Percentiles rank a stretch among this genome's conserved stretches.
Evolutionary conservation across 2,888 invertebrate species (phyloP).

Genomic region (Camponotus fellah): DNA sequence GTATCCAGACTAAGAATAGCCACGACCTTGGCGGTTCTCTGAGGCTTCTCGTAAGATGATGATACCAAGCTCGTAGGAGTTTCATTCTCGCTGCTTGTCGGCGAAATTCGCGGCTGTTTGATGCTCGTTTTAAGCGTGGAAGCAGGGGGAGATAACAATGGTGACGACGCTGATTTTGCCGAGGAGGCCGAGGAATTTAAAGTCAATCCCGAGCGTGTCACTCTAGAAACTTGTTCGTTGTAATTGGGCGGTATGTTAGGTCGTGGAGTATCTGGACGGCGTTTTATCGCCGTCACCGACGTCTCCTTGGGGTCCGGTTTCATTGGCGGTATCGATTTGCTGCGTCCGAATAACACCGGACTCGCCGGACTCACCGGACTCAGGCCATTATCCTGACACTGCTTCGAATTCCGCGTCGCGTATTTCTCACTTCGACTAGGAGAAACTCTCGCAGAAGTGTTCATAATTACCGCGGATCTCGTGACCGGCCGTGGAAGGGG

Average conservation of each 20-base stretch:
- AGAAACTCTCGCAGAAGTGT: slow-evolving; percentile 44
- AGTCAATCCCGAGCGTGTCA: slow-evolving; percentile 66
- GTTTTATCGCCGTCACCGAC: slow-evolving; percentile 55
- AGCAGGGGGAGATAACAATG: neutral
- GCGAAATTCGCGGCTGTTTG: slow-evolving; percentile 17
- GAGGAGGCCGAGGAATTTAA: slow-evolving; percentile 46
- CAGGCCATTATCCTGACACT: slow-evolving; percentile 77
- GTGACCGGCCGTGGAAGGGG: slow-evolving; percentile 75
- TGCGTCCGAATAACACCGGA: slow-evolving; percentile 67
- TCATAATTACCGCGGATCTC: slow-evolving; percentile 60
- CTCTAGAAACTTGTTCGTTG: slow-evolving; percentile 65
- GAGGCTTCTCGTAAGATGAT: slow-evolving; percentile 77
- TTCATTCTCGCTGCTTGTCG: slow-evolving; percentile 29
- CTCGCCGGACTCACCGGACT: slow-evolving; percentile 71
- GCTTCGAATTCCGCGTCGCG: slow-evolving; percentile 72
- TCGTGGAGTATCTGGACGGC: slow-evolving; percentile 81
- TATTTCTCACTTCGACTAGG: slow-evolving; percentile 65
- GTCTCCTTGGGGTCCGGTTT: slow-evolving; percentile 59
- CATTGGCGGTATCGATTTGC: slow-evolving; percentile 68
- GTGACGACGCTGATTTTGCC: slow-evolving; percentile 34
- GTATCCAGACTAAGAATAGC: slow-evolving; percentile 82
- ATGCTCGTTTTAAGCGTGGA: slow-evolving; percentile 28
- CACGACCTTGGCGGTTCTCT: slow-evolving; percentile 83
- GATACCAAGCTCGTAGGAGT: slow-evolving; percentile 40
- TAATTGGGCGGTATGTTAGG: slow-evolving; percentile 62